Evolutionary conservation across 2,888 invertebrate genomes (phyloP).

Genomic region (Pollenia angustigena): DNA sequence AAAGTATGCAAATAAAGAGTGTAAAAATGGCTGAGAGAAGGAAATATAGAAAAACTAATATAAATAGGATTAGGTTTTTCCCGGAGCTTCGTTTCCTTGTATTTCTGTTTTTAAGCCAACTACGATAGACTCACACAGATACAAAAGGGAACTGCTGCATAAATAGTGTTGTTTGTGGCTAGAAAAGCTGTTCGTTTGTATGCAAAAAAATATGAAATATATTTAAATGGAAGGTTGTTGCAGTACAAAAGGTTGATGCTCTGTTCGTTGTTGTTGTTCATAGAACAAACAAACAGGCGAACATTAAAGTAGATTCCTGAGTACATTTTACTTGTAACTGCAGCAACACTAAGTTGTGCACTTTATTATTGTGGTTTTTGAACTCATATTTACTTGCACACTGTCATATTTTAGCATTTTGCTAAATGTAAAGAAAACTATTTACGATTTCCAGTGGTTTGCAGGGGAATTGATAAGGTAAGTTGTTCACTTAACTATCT

Average conservation of each 20-base stretch:
- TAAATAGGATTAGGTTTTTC: conserved; percentile 67
- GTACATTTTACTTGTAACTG: neutral
- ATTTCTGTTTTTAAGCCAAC: conserved; percentile 38
- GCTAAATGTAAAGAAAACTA: conserved; percentile 1
- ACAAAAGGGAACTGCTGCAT: conserved; percentile 43
- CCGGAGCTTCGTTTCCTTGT: neutral
- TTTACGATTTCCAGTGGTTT: conserved; percentile 11
- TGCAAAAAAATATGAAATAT: conserved; percentile 51
- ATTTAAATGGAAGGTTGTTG: conserved; percentile 34
- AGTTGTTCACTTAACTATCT: conserved; percentile 9
- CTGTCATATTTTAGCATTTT: conserved; percentile 48
- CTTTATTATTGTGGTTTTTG: conserved; percentile 52
- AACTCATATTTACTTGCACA: neutral
- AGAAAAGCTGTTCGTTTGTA: conserved; percentile 9
- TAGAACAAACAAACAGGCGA: neutral
- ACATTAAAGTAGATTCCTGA: neutral
- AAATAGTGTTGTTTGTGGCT: conserved; percentile 49
- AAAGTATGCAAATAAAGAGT: conserved; percentile 56
- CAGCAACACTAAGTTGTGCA: conserved; percentile 31
- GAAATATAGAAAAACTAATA: conserved; percentile 52
- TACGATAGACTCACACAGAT: conserved; percentile 20
- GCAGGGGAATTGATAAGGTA: conserved; percentile 1
- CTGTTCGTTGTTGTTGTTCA: conserved; percentile 30
- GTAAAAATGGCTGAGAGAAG: conserved; percentile 38
- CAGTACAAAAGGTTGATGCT: conserved; percentile 36